These are phyloP conservation scores for Rhagonycha fulva DNA, from an alignment of 2,888 invertebrate species.

Conservation along the genomic window DNA sequence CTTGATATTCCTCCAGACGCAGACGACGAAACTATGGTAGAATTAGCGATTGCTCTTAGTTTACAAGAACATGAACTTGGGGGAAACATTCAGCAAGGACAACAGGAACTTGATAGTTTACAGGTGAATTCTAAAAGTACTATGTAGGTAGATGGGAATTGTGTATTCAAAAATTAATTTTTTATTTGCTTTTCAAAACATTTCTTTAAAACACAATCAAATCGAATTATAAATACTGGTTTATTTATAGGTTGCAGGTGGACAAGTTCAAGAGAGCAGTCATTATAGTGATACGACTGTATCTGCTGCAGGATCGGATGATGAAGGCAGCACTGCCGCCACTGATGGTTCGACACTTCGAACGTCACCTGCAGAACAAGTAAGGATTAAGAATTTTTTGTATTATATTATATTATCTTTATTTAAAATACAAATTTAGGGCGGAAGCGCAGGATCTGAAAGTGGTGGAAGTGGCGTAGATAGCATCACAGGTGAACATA, in stretches of 20 bases:
- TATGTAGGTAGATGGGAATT: too few relatives aligned
- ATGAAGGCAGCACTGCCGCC: slow-evolving; percentile 93
- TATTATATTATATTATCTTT: not conserved
- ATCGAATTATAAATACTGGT: not conserved
- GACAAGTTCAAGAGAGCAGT: slow-evolving; percentile 58
- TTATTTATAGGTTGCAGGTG: slow-evolving; percentile 32
- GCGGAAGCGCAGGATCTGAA: slow-evolving; percentile 71
- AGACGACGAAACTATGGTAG: slow-evolving; percentile 96
- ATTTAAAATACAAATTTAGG: slow-evolving; percentile 34
- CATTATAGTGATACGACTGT: slow-evolving; percentile 82
- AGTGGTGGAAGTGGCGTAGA: slow-evolving; percentile 92
- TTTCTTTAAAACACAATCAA: too few relatives aligned
- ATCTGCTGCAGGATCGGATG: slow-evolving; percentile 89
- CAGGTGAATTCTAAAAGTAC: slow-evolving; percentile 48
- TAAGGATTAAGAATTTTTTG: slow-evolving; percentile 36
- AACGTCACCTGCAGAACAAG: slow-evolving; percentile 81
- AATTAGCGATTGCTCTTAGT: slow-evolving; percentile 92
- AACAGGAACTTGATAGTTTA: slow-evolving; percentile 56
- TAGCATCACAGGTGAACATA: slow-evolving; percentile 84
- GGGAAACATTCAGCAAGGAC: slow-evolving; percentile 61
- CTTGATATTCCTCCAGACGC: slow-evolving; percentile 92
- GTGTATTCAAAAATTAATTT: too few relatives aligned
- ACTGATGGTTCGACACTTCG: slow-evolving; percentile 92
- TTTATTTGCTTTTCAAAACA: too few relatives aligned
- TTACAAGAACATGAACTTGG: slow-evolving; percentile 78